Evolutionary conservation across 2,113 vertebrate species (phyloP).

Genomic region (Upupa epops): DNA sequence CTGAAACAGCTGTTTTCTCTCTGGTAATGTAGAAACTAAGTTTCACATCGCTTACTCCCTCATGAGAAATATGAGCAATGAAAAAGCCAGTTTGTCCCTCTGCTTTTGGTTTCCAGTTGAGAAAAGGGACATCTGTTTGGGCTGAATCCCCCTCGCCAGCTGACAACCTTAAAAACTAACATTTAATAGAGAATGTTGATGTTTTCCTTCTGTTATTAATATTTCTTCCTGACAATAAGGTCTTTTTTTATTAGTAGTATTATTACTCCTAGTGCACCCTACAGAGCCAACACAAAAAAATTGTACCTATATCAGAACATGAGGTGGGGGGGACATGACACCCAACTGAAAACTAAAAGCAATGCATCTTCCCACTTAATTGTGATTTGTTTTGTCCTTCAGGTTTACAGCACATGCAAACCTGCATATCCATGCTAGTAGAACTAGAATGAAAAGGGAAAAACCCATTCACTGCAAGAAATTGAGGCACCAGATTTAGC

Average conservation of each 20-base stretch:
- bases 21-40: slow-evolving; percentile 1
- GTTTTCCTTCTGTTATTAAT: background rate
- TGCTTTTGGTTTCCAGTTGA: background rate
- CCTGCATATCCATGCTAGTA: background rate
- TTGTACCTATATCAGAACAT: background rate
- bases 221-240: background rate
- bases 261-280: fast-evolving
- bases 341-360: background rate
- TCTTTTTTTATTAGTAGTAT: background rate
- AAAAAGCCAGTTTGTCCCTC: background rate
- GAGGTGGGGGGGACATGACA: background rate
- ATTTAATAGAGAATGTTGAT: background rate
- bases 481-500: background rate
- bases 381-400: background rate
- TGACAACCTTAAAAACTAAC: slow-evolving; percentile 9
- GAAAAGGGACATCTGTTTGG: slow-evolving; percentile 24
- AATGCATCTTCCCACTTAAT: background rate
- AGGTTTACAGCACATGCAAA: background rate
- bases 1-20: slow-evolving; percentile 50
- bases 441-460: background rate
- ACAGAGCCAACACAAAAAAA: background rate
- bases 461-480: background rate
- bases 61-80: background rate
- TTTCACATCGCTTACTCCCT: slow-evolving; percentile 11
- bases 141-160: background rate